phyloP scores from a whole-genome alignment of 2,113 vertebrate species.

The Struthidea cinerea region DNA sequence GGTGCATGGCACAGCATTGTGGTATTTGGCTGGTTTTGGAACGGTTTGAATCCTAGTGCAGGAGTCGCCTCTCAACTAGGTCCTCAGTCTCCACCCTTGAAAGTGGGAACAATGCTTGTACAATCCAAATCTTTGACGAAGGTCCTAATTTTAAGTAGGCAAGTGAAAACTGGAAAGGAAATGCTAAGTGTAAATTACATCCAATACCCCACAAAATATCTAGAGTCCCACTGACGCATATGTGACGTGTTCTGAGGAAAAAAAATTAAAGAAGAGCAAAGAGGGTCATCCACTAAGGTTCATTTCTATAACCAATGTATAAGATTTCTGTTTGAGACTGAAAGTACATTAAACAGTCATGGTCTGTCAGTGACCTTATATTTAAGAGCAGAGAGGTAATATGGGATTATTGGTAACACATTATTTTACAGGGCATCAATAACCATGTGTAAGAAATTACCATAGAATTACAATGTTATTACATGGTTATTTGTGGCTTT shows the following conservation, averaged over 20 bases:
- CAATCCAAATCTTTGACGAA: background rate
- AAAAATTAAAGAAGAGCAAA: background rate
- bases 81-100: background rate
- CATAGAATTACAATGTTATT: constrained; percentile 61
- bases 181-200: background rate
- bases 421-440: constrained; percentile 58
- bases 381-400: constrained; percentile 64
- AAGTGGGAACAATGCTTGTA: fast-evolving
- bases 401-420: constrained; percentile 58
- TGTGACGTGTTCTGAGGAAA: background rate
- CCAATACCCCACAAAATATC: background rate
- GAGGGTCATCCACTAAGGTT: background rate
- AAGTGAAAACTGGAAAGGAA: background rate
- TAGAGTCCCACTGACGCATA: background rate
- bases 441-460: constrained; percentile 65
- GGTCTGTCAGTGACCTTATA: constrained; percentile 59
- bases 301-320: constrained; percentile 22
- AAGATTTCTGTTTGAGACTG: constrained; percentile 42
- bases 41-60: background rate
- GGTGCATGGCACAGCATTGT: background rate
- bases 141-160: background rate
- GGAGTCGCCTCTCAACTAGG: background rate
- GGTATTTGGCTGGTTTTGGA: background rate
- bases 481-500: constrained; percentile 59
- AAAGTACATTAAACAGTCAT: constrained; percentile 41